These are phyloP conservation scores for Cylloceria caligata DNA, from an alignment of 2,888 invertebrate genomes.

Conservation along the genomic window DNA sequence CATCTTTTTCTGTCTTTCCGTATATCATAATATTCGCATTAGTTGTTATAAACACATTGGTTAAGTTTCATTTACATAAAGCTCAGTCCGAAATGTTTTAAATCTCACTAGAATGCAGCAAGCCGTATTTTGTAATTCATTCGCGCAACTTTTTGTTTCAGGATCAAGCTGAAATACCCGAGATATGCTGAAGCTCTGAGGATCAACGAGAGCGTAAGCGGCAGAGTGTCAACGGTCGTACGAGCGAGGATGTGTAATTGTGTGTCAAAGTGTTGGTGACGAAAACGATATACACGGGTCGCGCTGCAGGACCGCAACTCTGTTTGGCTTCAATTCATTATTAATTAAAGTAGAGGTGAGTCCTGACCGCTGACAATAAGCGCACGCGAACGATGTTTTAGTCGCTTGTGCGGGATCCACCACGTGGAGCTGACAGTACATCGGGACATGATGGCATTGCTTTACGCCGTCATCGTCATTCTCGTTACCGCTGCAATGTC, in stretches of 20 bases:
- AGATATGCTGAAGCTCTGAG: slow-evolving; percentile 42
- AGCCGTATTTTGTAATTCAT: slow-evolving; percentile 14
- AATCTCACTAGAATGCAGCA: slow-evolving; percentile 22
- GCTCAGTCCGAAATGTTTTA: not conserved
- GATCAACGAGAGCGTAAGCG: slow-evolving; percentile 21
- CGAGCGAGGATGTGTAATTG: slow-evolving; percentile 51
- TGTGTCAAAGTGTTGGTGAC: slow-evolving; percentile 53
- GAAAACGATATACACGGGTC: slow-evolving; percentile 18
- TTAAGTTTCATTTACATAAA: not conserved
- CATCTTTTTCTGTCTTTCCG: too few species aligned
- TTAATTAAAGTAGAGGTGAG: slow-evolving; percentile 44
- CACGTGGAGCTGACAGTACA: slow-evolving; percentile 29
- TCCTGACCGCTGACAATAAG: slow-evolving; percentile 45
- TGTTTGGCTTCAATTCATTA: slow-evolving; percentile 47
- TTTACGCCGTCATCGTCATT: slow-evolving; percentile 83
- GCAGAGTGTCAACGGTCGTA: slow-evolving; percentile 27
- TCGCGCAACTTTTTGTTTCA: slow-evolving; percentile 20
- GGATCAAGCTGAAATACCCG: slow-evolving; percentile 2
- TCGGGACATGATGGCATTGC: slow-evolving; percentile 81
- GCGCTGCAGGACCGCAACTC: slow-evolving; percentile 41
- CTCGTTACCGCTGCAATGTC: slow-evolving; percentile 83
- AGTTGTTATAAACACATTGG: not conserved
- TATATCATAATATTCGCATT: too few species aligned
- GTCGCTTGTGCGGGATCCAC: slow-evolving; percentile 54
- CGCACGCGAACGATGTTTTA: slow-evolving; percentile 63